Evolutionary conservation across 2,888 invertebrate species (phyloP), one percentile per base, ranked within the genome.

Genomic region (Odontothrips loti): DNA sequence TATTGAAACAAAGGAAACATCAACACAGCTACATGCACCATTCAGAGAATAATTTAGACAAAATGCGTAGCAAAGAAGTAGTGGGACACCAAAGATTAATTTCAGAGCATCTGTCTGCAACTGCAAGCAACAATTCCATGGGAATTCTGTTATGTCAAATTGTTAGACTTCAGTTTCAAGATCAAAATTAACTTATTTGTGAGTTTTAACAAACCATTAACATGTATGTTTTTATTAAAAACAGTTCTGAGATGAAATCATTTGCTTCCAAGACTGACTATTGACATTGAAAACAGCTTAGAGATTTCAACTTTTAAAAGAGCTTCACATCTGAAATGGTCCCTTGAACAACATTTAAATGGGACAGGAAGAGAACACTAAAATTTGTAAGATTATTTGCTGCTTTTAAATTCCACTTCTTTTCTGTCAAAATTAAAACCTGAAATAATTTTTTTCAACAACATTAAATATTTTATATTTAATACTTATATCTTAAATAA

Each of bases 381-480:
- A 43, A 43, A 10, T n/a, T 58, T 58, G 20, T 11, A 6, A 47
- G 20, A 80, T 20, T 4, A 80, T 20, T 47, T 10, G 68, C 20
- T 23, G 68, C 0, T 11, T n/a, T 9, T 2, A 68, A 20, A 68
- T 17, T 17, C 43, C 29, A 27, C 11, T 34, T 10, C 6, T 12
- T 10, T 27, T 34, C 17, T 23, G 34, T 80, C 51, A 47, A 80
- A 9, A 48, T 12, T 48, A 23, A 80, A 47, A 48, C 27, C 80
- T 29, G 51, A 47, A 23, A 80, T 58, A 10, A 58, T 48, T n/a
- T 80, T n/a, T 80, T 12, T 47, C 80, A 34, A 34, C 58, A 20
- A 48, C 48, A 48, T 80, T 48, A 80, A 47, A 80, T 80, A 80
- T 58, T 48, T 80, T 48, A 80, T 48, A 58, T 47, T 48, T 34